Evolutionary conservation across 1,140 invertebrate species (phyloP).

Genomic region (Stegodyphus dumicola): DNA sequence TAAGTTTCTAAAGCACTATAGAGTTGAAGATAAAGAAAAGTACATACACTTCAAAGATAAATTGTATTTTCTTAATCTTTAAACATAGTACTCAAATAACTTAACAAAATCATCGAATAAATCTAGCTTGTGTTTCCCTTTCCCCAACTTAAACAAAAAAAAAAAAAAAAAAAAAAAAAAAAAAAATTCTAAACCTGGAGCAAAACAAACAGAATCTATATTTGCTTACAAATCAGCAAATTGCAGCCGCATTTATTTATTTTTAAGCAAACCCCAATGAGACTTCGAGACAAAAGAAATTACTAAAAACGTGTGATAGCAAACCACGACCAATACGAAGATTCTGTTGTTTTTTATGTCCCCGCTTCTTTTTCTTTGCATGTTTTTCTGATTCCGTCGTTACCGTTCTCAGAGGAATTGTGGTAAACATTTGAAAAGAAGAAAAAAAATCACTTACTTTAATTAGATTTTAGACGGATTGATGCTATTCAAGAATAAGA

Average conservation of each 20-base stretch:
- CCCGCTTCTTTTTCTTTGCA: not conserved
- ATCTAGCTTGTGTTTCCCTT: too few species aligned
- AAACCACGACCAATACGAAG: not conserved
- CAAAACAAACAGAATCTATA: not conserved
- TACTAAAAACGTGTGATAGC: not conserved
- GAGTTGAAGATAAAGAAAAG: too few species aligned
- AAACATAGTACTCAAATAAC: too few species aligned
- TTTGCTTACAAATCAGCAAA: slow-evolving; percentile 1
- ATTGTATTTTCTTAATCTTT: too few species aligned
- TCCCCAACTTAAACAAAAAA: too few species aligned
- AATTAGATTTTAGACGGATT: not conserved
- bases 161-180: too few species aligned
- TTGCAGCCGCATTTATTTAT: not conserved
- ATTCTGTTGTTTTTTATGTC: not conserved
- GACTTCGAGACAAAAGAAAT: not conserved
- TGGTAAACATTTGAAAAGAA: not conserved
- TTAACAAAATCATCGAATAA: too few species aligned
- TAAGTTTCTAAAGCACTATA: too few species aligned
- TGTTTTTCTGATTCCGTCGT: not conserved
- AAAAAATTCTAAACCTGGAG: too few species aligned
- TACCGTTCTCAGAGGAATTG: not conserved
- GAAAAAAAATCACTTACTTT: slow-evolving; percentile 1
- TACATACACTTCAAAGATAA: too few species aligned
- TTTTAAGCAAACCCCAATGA: not conserved
- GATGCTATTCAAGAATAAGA: not conserved